Evolutionary conservation across 2,797 vertebrate genomes (phyloP).

Genomic region (Betta splendens): DNA sequence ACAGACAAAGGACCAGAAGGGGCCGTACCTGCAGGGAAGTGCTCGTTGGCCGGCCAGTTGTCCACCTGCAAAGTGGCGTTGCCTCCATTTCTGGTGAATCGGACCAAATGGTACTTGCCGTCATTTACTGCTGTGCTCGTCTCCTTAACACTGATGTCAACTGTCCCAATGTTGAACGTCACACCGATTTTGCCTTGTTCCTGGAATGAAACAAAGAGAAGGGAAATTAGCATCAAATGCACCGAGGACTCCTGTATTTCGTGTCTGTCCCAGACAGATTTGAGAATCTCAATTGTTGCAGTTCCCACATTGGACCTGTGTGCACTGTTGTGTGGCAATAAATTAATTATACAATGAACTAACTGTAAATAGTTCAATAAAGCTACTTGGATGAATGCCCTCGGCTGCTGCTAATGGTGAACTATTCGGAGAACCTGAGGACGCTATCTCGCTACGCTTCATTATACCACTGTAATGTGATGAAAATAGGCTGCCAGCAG

Average conservation of each 20-base stretch:
- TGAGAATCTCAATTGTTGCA: conserved; percentile 7
- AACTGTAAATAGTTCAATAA: conserved; percentile 63
- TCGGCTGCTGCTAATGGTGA: conserved; percentile 60
- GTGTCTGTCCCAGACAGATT: conserved; percentile 8
- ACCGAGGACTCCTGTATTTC: not conserved
- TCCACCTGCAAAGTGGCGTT: conserved; percentile 97
- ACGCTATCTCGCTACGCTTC: conserved; percentile 64
- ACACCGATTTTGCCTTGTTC: conserved; percentile 96
- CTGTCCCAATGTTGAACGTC: conserved; percentile 96
- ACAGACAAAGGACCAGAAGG: conserved; percentile 5
- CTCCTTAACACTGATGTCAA: conserved; percentile 96
- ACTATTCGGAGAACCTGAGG: conserved; percentile 63
- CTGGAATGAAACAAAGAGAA: conserved; percentile 72
- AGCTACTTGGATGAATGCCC: conserved; percentile 58
- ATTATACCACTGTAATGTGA: conserved; percentile 77
- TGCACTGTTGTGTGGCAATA: conserved; percentile 30
- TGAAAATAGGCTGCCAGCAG: conserved; percentile 77
- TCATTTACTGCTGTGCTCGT: conserved; percentile 89
- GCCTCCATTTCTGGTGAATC: conserved; percentile 95
- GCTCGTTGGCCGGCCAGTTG: conserved; percentile 96
- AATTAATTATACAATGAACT: conserved; percentile 64
- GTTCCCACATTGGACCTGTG: conserved; percentile 17
- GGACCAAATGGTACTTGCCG: conserved; percentile 95
- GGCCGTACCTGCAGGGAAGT: conserved; percentile 93
- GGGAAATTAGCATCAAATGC: conserved; percentile 7